These are phyloP conservation scores for Phycodurus eques DNA, from an alignment of 2,113 vertebrate species.

Conservation along the genomic window DNA sequence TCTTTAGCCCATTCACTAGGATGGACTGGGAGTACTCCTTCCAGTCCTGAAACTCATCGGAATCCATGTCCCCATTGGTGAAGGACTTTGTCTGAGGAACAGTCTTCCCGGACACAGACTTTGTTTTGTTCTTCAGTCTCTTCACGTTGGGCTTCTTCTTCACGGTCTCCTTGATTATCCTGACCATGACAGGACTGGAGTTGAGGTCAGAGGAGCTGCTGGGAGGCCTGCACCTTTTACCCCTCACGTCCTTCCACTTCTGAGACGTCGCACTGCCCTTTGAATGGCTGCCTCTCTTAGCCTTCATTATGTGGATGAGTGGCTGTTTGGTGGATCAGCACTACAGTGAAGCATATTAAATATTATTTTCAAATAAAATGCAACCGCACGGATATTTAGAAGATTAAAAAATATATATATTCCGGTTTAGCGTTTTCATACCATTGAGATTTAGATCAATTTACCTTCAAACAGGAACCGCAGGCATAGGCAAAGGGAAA, in stretches of 20 bases:
- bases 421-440: background rate
- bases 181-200: constrained; percentile 43
- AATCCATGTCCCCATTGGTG: constrained; percentile 17
- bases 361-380: background rate
- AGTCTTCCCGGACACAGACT: constrained; percentile 26
- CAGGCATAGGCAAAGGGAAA: background rate
- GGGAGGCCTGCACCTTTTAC: constrained; percentile 42
- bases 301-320: constrained; percentile 66
- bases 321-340: background rate
- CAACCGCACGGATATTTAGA: background rate
- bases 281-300: constrained; percentile 47
- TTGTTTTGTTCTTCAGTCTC: constrained; percentile 63
- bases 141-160: constrained; percentile 66
- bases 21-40: constrained; percentile 53
- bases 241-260: constrained; percentile 66
- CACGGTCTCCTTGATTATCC: constrained; percentile 40
- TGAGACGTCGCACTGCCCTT: constrained; percentile 47
- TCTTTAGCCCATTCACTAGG: constrained; percentile 47
- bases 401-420: background rate
- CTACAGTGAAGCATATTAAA: background rate
- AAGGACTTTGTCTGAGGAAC: background rate
- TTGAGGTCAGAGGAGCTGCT: constrained; percentile 27
- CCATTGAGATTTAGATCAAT: background rate
- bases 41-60: constrained; percentile 61
- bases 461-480: constrained; percentile 5